Percentiles rank a stretch among this genome's conserved stretches.
Conservation (phyloP, 2,797 vertebrate genomes). For the Diglossa cyanea region DNA sequence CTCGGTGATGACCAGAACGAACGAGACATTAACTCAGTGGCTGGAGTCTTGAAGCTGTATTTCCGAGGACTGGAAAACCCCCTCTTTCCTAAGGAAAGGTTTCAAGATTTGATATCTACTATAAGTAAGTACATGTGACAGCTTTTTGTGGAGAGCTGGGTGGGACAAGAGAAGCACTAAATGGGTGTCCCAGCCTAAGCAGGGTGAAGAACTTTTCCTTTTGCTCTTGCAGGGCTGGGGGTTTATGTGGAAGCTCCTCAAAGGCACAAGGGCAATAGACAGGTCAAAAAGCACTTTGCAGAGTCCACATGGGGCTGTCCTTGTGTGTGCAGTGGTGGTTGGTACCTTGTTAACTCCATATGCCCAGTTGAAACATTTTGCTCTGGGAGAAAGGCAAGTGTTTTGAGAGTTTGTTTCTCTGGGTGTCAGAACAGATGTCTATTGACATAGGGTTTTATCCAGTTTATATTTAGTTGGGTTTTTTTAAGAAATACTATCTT, state of each 20-base stretch:
- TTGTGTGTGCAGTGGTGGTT: not conserved
- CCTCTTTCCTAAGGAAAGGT: slow-evolving; percentile 96
- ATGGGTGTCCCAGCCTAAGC: not conserved
- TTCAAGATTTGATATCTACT: slow-evolving; percentile 96
- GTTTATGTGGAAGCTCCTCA: not conserved
- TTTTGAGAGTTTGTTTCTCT: not conserved
- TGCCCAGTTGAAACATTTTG: not conserved
- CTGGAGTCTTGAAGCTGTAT: slow-evolving; percentile 96
- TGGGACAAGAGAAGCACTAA: not conserved
- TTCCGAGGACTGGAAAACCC: slow-evolving; percentile 98
- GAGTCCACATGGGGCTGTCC: not conserved
- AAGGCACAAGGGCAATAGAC: not conserved
- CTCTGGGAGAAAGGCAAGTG: not conserved
- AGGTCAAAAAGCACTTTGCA: not conserved
- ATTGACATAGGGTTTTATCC: not conserved
- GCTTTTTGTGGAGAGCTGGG: not conserved
- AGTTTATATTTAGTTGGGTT: not conserved
- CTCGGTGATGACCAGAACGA: slow-evolving; percentile 94
- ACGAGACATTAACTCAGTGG: slow-evolving; percentile 96
- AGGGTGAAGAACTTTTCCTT: not conserved
- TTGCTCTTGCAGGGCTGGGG: not conserved
- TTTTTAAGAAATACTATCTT: not conserved
- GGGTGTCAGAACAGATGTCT: not conserved
- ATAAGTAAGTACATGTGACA: slow-evolving; percentile 85
- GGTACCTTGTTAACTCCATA: not conserved